phyloP scores from a whole-genome alignment of 2,888 invertebrate species.

The Lomographa bimaculata region DNA sequence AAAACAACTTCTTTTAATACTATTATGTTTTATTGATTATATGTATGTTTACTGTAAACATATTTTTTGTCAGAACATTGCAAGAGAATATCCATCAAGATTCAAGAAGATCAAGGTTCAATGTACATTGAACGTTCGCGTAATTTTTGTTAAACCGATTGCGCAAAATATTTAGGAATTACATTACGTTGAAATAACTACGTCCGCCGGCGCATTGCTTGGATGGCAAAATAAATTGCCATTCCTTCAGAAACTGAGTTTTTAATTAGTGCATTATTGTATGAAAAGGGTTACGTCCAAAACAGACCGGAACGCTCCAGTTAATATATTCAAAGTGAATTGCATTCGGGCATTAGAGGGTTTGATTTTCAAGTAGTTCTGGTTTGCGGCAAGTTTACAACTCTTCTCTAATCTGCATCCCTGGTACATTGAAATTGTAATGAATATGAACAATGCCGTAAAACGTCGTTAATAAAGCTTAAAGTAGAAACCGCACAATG shows the following conservation, averaged over 20 bases:
- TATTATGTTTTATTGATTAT: too few relatives aligned
- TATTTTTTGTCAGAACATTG: too few relatives aligned
- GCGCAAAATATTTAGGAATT: constrained; percentile 5
- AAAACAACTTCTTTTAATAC: too few relatives aligned
- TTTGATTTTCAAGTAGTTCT: too few relatives aligned
- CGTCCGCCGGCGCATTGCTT: constrained; percentile 8
- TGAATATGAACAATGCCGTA: not conserved
- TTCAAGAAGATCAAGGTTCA: too few relatives aligned
- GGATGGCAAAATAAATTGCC: constrained; percentile 15
- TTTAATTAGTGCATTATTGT: constrained; percentile 8
- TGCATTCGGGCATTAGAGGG: not conserved
- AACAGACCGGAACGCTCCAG: constrained; percentile 54
- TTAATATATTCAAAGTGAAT: constrained; percentile 12
- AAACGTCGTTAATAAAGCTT: constrained; percentile 3
- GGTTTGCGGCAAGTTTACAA: too few relatives aligned
- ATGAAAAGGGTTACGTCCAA: constrained; percentile 33
- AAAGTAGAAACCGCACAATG: constrained; percentile 9
- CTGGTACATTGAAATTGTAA: too few relatives aligned
- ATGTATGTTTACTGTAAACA: too few relatives aligned
- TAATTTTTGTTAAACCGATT: constrained; percentile 7
- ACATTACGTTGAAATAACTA: constrained; percentile 4
- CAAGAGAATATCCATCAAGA: too few relatives aligned
- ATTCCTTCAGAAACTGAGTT: constrained; percentile 8
- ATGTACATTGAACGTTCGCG: too few relatives aligned
- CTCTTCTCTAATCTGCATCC: too few relatives aligned